Evolutionary conservation across 2,888 invertebrate species (phyloP), one percentile per base, ranked within the genome.

Genomic region (Chamaedrilus cognettii): DNA sequence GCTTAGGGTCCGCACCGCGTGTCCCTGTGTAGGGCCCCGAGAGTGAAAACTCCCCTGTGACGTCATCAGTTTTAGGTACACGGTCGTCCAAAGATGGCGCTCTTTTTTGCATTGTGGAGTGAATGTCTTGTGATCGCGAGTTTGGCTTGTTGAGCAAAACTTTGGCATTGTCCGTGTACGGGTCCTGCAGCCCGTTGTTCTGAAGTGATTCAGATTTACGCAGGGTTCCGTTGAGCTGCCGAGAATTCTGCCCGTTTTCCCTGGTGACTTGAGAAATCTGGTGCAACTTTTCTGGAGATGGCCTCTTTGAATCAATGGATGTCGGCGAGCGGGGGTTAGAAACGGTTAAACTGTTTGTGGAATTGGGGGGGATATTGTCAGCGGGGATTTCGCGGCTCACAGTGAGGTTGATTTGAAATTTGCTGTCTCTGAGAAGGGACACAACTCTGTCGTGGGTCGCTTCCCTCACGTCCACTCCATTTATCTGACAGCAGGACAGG

Each of bases 391-490:
- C 55, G 7, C 55, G 11, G 28, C 55, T 23, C 15, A 52, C 55
- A 23, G 55, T 52, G 23, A 52, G 28, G 7, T 23, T 11, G 26
- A 52, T 52, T 26, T 52, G 55, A 7, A 7, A 7, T 7, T 26
- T 26, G 28, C 55, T 52, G 7, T 52, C 55, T 52, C 55, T 52
- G 15, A 52, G 55, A 7, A 52, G 28, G 7, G 15, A 7, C 55
- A 52, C 55, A 23, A 52, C 55, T 7, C 26, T 11, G 15, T 52
- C 55, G 28, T 52, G 55, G 15, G 55, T 52, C 5, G 55, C 55
- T 23, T 26, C 28, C 28, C 26, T 52, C 19, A 52, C 55, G 28
- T 52, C 26, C 19, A 52, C 55, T 19, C 55, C 55, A 23, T 52
- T 52, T 52, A 52, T 52, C 55, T 52, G 28, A 52, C 55, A 23